Base-by-base conservation (phyloP, 1,140 invertebrate species). In the Hyles vespertilio region DNA sequence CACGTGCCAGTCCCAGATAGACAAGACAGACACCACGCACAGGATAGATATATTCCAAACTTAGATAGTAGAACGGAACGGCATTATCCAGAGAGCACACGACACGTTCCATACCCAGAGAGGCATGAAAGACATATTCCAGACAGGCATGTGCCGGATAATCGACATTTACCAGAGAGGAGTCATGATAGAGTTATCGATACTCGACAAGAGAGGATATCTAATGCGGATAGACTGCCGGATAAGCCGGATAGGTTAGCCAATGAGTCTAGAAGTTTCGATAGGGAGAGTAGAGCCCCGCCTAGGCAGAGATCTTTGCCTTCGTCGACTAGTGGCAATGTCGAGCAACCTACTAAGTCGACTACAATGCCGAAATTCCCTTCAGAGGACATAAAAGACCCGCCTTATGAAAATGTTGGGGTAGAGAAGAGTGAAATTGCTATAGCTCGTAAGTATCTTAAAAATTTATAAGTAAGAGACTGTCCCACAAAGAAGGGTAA, bases 341-440 rank as follows among this genome's bases (percentile, higher is more conserved):
- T 74, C 0, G 84, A 88, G 3, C 67, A 88, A 46, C 81, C 82
- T 0, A 79, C 82, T 0, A 87, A 88, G 40, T 87, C 85, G 0
- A 87, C 80, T 0, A 88, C 85, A 0, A 88, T 88, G 81, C 84
- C 85, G 0, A 88, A 87, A 44, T 87, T 88, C 40, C 85, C 85
- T 0, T 84, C 82, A 3, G 81, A 86, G 34, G 84, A 87, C 6
- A 58, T 61, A 1, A 87, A 80, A 40, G 83, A 87, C 44, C 75
- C 83, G 3, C 87, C 85, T 32, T 90, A 90, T 50, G 87, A 90
- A 50, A 90, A 90, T 68, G 85, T 90, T 0, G 76, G 66, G 1
- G 72, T 81, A 11, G 87, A 89, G 55, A 84, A 81, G 49, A 80
- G 84, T 56, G 81, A 84, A 59, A 63, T 84, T 46, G 74, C 82